These are phyloP conservation scores for Aethina tumida DNA, from an alignment of 1,140 invertebrate genomes.

Conservation along the genomic window DNA sequence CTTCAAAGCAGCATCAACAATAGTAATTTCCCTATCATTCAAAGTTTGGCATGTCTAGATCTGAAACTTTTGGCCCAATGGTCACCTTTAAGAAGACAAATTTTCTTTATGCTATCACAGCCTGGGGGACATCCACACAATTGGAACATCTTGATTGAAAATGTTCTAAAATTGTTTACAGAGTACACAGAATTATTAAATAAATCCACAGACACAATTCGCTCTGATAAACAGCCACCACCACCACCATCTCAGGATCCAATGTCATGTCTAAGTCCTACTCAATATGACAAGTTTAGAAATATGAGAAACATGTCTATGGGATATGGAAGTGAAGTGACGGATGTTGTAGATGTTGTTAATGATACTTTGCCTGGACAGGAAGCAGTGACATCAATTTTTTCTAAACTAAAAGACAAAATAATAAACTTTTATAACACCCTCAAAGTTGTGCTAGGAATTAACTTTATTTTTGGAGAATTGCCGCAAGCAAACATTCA, in stretches of 20 bases:
- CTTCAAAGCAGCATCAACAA: slow-evolving; percentile 46
- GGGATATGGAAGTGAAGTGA: background rate
- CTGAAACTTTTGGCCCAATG: slow-evolving; percentile 50
- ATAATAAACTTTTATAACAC: slow-evolving; percentile 9
- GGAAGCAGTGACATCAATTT: slow-evolving; percentile 5
- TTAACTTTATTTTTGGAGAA: slow-evolving; percentile 62
- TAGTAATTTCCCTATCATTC: slow-evolving; percentile 50
- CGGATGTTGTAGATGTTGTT: slow-evolving; percentile 13
- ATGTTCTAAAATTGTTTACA: slow-evolving; percentile 47
- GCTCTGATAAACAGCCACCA: slow-evolving; percentile 5
- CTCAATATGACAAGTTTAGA: slow-evolving; percentile 14
- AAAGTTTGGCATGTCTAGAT: slow-evolving; percentile 60
- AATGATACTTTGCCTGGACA: slow-evolving; percentile 8
- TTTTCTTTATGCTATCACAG: slow-evolving; percentile 60
- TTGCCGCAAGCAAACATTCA: slow-evolving; percentile 54
- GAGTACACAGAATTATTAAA: slow-evolving; percentile 51
- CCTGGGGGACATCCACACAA: slow-evolving; percentile 70
- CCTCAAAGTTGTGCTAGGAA: slow-evolving; percentile 45
- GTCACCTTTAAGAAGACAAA: slow-evolving; percentile 42
- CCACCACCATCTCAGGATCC: slow-evolving; percentile 9
- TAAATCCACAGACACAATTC: slow-evolving; percentile 39
- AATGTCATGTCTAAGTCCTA: slow-evolving; percentile 1
- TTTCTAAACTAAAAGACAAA: slow-evolving; percentile 14
- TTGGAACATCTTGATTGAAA: slow-evolving; percentile 60
- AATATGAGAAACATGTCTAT: slow-evolving; percentile 27